Conservation (phyloP, 2,797 vertebrate genomes). For the Sciaenops ocellatus region DNA sequence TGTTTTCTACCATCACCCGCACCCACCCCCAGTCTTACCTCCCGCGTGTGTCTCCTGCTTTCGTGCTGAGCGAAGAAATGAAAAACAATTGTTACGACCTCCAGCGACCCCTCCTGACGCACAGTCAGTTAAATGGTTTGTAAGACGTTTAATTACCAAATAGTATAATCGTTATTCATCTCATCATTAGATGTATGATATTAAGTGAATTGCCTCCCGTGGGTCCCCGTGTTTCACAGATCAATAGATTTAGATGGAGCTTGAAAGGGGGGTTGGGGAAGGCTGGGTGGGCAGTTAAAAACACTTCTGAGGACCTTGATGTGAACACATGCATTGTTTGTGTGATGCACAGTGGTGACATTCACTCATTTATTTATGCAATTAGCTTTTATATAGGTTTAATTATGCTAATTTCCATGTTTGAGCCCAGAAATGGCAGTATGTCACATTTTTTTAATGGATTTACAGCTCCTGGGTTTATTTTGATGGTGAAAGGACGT, state of each 20-base stretch:
- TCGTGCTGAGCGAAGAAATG: conserved; percentile 69
- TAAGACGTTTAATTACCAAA: conserved; percentile 98
- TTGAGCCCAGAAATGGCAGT: conserved; percentile 47
- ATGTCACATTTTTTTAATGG: conserved; percentile 63
- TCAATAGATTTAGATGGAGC: conserved; percentile 95
- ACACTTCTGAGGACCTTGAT: conserved; percentile 77
- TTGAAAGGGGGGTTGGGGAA: conserved; percentile 78
- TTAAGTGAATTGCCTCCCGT: conserved; percentile 96
- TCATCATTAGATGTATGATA: conserved; percentile 96
- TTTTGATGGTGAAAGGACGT: conserved; percentile 79
- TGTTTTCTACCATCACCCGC: conserved; percentile 57
- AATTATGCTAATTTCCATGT: conserved; percentile 79
- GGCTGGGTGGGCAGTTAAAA: conserved; percentile 82
- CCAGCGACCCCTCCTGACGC: conserved; percentile 89
- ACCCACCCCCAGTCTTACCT: conserved; percentile 37
- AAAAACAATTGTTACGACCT: conserved; percentile 87
- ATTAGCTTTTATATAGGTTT: conserved; percentile 84
- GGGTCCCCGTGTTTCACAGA: conserved; percentile 94
- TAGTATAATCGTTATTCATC: conserved; percentile 97
- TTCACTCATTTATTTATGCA: conserved; percentile 80
- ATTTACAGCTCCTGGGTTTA: conserved; percentile 76
- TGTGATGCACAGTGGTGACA: conserved; percentile 74
- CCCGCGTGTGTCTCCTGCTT: conserved; percentile 48
- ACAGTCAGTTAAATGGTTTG: conserved; percentile 95
- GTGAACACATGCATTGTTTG: conserved; percentile 77